Percentiles rank a stretch among this genome's conserved stretches.
Evolutionary conservation across 2,113 vertebrate genomes (phyloP).

Genomic region (Peromyscus maniculatus): DNA sequence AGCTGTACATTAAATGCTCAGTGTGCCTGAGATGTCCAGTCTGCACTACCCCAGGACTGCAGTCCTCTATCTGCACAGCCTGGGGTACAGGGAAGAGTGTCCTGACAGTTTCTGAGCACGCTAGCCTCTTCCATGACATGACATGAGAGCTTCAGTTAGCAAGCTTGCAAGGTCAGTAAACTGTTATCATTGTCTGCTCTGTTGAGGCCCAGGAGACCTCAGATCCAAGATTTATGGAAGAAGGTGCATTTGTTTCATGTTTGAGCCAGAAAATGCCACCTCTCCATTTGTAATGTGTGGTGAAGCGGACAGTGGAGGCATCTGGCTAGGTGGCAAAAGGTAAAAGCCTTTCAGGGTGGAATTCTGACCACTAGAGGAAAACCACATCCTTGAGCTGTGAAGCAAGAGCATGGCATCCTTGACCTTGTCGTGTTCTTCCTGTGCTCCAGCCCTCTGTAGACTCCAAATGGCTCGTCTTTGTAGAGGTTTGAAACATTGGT

Average conservation of each 20-base stretch:
- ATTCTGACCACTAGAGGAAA: background rate
- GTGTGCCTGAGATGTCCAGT: background rate
- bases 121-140: background rate
- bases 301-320: background rate
- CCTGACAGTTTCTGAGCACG: background rate
- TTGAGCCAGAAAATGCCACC: background rate
- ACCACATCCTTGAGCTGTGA: background rate
- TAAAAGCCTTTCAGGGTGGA: background rate
- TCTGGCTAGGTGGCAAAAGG: rapidly evolving
- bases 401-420: background rate
- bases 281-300: background rate
- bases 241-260: background rate
- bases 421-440: too few relatives aligned
- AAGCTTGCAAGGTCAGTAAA: background rate
- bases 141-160: background rate
- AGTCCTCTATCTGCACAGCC: too few relatives aligned
- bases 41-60: background rate
- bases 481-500: background rate
- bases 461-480: background rate
- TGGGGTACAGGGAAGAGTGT: background rate
- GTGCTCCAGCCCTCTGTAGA: background rate
- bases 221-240: background rate
- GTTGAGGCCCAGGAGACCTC: background rate
- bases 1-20: too few relatives aligned
- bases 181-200: background rate